Conservation (phyloP, 2,888 invertebrate species). For the Meta bourneti region DNA sequence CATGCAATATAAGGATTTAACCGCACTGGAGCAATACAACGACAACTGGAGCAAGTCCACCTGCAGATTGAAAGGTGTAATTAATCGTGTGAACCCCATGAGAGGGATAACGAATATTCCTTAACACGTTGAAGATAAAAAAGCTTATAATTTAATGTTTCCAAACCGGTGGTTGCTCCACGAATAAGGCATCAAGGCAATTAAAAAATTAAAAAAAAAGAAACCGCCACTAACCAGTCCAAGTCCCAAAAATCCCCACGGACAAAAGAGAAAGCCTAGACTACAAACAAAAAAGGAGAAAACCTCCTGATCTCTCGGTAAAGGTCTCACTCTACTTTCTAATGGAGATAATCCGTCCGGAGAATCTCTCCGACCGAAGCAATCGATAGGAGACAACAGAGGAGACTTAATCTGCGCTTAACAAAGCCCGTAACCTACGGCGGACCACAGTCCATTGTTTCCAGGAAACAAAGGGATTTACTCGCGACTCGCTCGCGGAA, state of each 20-base stretch:
- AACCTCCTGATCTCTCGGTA: not conserved
- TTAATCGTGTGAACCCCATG: too few species aligned
- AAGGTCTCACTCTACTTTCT: not conserved
- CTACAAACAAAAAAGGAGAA: not conserved
- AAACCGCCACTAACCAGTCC: too few species aligned
- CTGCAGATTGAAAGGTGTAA: too few species aligned
- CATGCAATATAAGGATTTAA: too few species aligned
- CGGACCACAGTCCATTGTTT: slow-evolving; percentile 8
- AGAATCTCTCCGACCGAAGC: not conserved
- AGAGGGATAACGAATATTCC: too few species aligned
- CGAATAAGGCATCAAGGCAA: too few species aligned
- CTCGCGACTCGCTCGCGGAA: not conserved
- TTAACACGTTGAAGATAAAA: too few species aligned
- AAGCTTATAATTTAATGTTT: too few species aligned
- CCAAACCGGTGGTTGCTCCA: too few species aligned
- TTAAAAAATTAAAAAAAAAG: too few species aligned
- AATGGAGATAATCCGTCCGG: not conserved
- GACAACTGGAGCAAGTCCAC: too few species aligned
- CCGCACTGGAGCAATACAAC: too few species aligned
- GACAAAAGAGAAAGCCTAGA: not conserved
- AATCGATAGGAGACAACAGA: slow-evolving; percentile 18
- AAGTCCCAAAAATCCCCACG: not conserved
- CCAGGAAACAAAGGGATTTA: slow-evolving; percentile 30
- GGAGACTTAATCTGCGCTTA: not conserved
- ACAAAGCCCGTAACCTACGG: slow-evolving; percentile 25